Evolutionary conservation across 2,888 invertebrate species (phyloP).

Genomic region (Ornithoptera alexandrae): DNA sequence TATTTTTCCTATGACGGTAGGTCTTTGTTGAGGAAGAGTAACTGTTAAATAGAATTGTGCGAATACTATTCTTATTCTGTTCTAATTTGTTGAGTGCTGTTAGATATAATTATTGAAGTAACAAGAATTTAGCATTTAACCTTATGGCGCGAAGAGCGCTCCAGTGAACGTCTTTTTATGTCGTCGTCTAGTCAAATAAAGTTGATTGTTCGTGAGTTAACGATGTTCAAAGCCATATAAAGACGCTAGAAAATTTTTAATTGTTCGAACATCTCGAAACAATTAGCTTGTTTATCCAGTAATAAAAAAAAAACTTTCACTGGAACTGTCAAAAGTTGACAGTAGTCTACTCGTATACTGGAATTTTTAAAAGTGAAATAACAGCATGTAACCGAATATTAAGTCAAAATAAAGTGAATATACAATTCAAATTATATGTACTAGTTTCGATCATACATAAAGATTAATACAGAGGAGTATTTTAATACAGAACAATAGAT

Average conservation of each 20-base stretch:
- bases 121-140: no score
- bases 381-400: not conserved
- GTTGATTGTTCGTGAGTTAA: no score
- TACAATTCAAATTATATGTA: not conserved
- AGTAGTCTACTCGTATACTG: not conserved
- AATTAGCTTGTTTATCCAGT: not conserved
- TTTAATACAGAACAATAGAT: conserved; percentile 34
- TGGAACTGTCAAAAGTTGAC: not conserved
- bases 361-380: no score
- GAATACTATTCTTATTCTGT: no score
- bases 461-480: conserved; percentile 31
- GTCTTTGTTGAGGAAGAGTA: no score
- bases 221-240: not conserved
- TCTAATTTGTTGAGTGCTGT: no score
- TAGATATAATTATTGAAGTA: no score
- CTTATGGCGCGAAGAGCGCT: no score
- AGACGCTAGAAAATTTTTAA: not conserved
- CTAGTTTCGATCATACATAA: conserved; percentile 27
- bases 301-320: not conserved
- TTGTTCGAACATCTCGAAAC: not conserved
- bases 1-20: not conserved
- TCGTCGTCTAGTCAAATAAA: no score
- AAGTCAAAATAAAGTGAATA: not conserved
- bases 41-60: no score
- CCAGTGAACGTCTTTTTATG: no score